Base-by-base conservation (phyloP, 1,140 invertebrate genomes). In the Cecropterus lyciades region DNA sequence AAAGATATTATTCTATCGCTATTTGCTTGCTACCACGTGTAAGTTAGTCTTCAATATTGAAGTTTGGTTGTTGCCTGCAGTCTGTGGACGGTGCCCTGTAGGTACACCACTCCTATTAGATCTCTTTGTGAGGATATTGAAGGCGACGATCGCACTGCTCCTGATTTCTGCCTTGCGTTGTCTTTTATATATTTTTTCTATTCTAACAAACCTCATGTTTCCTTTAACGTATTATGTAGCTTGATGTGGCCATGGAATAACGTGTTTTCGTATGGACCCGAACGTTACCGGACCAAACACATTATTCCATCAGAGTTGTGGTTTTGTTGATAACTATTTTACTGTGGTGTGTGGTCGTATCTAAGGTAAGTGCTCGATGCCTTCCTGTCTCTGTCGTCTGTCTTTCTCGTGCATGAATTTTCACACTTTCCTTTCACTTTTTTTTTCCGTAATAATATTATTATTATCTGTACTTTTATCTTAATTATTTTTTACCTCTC, bases 1-100 rank as follows among this genome's bases (percentile, higher is more conserved):
- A 86, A 77, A 75, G 77, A 84, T 86, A 80, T 84, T 89, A 89
- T 87, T 84, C 80, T 91, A 87, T 89, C 78, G 86, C 87, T 89
- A 89, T 75, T 79, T 87, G 89, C 89, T 91, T 91, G 89, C 89
- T 87, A 89, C 86, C 82, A 89, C 89, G 82, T 88, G 82, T 86
- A 79, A 60, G 76, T 77, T 87, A 87, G 84, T 87, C 84, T 87
- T 89, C 84, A 79, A 85, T 87, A 87, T 85, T 85, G 80, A 83
- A 74, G 85, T 84, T 84, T 86, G 85, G 80, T 89, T 88, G 86
- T 89, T 89, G 88, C 87, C 87, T 84, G 86, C 80, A 68, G 79
- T 83, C 71, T 79, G 82, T 79, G 77, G 71, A 70, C 77, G 76
- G 76, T 80, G 84, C 77, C 77, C 77, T 68, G 77, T 80, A 79